Conservation (phyloP, 1,140 invertebrate genomes). For the Hyles euphorbiae region DNA sequence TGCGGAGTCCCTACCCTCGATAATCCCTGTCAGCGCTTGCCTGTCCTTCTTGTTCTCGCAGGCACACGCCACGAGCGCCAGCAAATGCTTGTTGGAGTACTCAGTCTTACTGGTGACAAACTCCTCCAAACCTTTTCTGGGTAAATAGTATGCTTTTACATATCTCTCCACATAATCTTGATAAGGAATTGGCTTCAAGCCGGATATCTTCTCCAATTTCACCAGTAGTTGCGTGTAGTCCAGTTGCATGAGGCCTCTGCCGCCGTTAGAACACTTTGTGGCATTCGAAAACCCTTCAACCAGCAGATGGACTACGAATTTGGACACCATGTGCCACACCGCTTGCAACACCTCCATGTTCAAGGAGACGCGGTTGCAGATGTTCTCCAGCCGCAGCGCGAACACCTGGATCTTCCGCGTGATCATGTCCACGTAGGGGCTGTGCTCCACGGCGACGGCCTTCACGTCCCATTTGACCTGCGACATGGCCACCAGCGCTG, state of each 20-base stretch:
- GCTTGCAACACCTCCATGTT: conserved; percentile 81
- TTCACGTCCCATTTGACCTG: conserved; percentile 97
- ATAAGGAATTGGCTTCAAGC: conserved; percentile 89
- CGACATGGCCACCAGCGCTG: conserved; percentile 88
- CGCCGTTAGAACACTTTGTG: conserved; percentile 97
- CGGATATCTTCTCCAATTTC: conserved; percentile 92
- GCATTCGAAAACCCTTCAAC: conserved; percentile 96
- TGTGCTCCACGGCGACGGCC: conserved; percentile 97
- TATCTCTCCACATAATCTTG: conserved; percentile 94
- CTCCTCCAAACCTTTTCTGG: conserved; percentile 89
- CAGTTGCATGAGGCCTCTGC: conserved; percentile 96
- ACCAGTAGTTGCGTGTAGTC: conserved; percentile 97
- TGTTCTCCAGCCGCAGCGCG: conserved; percentile 83
- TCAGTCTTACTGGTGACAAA: conserved; percentile 93
- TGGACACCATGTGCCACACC: conserved; percentile 92
- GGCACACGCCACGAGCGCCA: conserved; percentile 88
- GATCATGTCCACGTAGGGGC: conserved; percentile 89
- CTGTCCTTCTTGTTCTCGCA: conserved; percentile 91
- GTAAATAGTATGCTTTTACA: conserved; percentile 97
- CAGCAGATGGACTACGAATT: conserved; percentile 88
- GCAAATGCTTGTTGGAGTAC: conserved; percentile 92
- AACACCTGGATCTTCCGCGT: conserved; percentile 87
- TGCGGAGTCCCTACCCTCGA: conserved; percentile 76
- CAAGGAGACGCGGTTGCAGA: conserved; percentile 81
- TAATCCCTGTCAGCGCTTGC: conserved; percentile 83